Percentiles rank a stretch among this genome's conserved stretches.
These are phyloP conservation scores for Acronicta leporina DNA, from an alignment of 2,888 invertebrate genomes.

Conservation along the genomic window DNA sequence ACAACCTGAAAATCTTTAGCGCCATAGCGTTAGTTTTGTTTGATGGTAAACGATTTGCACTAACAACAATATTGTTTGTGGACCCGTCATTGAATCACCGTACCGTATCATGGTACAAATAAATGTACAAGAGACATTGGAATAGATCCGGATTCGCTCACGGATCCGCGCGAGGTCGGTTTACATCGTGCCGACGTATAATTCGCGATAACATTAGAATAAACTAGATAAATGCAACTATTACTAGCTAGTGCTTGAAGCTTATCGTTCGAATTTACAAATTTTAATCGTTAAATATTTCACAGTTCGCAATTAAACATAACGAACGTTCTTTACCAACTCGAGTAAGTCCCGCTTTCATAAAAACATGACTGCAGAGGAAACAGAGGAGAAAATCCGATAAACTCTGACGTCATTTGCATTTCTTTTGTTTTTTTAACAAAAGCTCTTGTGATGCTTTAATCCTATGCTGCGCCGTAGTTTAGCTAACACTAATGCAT, in stretches of 20 bases:
- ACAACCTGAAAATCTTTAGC: neutral
- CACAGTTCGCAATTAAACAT: slow-evolving; percentile 36
- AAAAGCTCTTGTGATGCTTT: slow-evolving; percentile 26
- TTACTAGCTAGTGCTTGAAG: slow-evolving; percentile 32
- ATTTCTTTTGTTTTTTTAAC: slow-evolving; percentile 25
- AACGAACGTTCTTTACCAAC: slow-evolving; percentile 30
- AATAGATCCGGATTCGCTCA: slow-evolving; percentile 65
- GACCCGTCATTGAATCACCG: slow-evolving; percentile 37
- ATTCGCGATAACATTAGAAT: slow-evolving; percentile 57
- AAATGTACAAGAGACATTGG: slow-evolving; percentile 54
- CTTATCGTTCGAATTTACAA: slow-evolving; percentile 37
- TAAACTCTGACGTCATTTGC: slow-evolving; percentile 25
- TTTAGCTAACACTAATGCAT: slow-evolving; percentile 23
- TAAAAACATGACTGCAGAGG: slow-evolving; percentile 30
- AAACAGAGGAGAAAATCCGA: slow-evolving; percentile 20
- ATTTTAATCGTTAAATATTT: slow-evolving; percentile 35
- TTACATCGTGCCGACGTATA: slow-evolving; percentile 56
- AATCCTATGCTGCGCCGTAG: slow-evolving; percentile 32
- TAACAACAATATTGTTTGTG: slow-evolving; percentile 42
- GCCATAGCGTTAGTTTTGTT: slow-evolving; percentile 21
- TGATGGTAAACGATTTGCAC: slow-evolving; percentile 28
- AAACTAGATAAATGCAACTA: slow-evolving; percentile 51
- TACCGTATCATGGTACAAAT: slow-evolving; percentile 38
- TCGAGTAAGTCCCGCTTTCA: slow-evolving; percentile 22
- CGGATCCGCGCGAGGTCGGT: slow-evolving; percentile 71